Evolutionary conservation across 1,140 invertebrate genomes (phyloP), one percentile per base, ranked within the genome.

Genomic region (Drosophila auraria): DNA sequence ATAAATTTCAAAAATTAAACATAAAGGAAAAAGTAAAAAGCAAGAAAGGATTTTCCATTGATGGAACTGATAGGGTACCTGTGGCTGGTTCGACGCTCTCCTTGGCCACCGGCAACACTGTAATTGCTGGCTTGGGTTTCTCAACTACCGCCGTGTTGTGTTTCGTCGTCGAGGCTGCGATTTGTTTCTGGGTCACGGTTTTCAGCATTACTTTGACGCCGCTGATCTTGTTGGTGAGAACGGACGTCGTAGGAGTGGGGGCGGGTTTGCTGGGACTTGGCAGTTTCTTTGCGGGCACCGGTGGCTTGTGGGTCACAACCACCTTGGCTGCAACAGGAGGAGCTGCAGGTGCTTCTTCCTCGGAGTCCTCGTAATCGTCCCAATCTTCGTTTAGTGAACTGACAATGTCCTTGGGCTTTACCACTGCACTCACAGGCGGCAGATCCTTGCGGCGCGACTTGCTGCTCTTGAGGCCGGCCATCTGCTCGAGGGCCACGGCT

Each of bases 401-500:
- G 7, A 86, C 64, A 15, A 91, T 86, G 42, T 92, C 83, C 36
- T 75, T 50, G 0, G 82, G 74, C 47, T 84, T 45, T 59, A 69
- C 27, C 57, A 68, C 53, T 33, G 63, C 9, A 17, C 11, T 36
- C 6, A 56, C 23, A 2, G 72, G 75, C 12, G 60, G 42, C 17
- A 59, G 62, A n/a, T 83, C 83, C 27, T 91, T 92, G 45, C 91
- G 92, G 1, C 83, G 78, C 0, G 63, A 27, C 45, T 87, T 69
- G 2, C 78, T 57, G 7, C 56, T 50, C 25, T 78, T 76, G 1
- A 92, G 53, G 33, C 81, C 72, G 0, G 83, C 87, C 58, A 92
- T 92, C 75, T 93, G 92, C 20, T 93, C 87, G 11, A 92, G 64
- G 4, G 91, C 90, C 40, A 91, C 79, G 7, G 82, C 84, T 8